Conservation (phyloP, 2,888 invertebrate genomes). For the Tetanocera ferruginea region DNA sequence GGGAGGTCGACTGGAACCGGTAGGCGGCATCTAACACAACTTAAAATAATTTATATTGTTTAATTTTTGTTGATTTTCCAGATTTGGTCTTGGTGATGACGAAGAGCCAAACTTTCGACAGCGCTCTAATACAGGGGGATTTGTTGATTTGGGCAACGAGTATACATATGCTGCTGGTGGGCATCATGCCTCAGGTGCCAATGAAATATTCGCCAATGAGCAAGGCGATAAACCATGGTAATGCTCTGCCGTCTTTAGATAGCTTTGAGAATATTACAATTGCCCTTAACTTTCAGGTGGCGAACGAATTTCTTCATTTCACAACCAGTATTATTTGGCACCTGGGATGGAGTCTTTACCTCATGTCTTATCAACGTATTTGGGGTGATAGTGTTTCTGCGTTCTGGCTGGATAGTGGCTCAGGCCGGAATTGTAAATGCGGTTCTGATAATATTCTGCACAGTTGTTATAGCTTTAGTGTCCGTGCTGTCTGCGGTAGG, state of each 20-base stretch:
- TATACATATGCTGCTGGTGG: slow-evolving; percentile 84
- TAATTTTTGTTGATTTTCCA: background rate
- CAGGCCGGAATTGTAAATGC: slow-evolving; percentile 88
- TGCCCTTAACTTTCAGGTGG: slow-evolving; percentile 81
- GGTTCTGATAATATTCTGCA: slow-evolving; percentile 83
- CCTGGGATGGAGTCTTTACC: slow-evolving; percentile 96
- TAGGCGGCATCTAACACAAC: background rate
- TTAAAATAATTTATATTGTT: background rate
- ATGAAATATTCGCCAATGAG: slow-evolving; percentile 92
- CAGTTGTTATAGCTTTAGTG: slow-evolving; percentile 90
- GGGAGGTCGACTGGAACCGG: slow-evolving; percentile 53
- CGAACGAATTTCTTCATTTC: slow-evolving; percentile 96
- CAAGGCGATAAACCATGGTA: slow-evolving; percentile 76
- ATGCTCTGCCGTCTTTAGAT: slow-evolving; percentile 17
- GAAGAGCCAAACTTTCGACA: slow-evolving; percentile 71
- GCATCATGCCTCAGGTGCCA: slow-evolving; percentile 87
- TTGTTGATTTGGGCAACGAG: slow-evolving; percentile 82
- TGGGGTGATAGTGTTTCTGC: slow-evolving; percentile 96
- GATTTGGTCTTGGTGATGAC: slow-evolving; percentile 63
- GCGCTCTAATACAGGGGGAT: slow-evolving; percentile 77
- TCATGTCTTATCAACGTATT: slow-evolving; percentile 98
- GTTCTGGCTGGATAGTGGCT: slow-evolving; percentile 98
- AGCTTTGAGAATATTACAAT: background rate
- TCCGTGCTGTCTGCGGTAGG: slow-evolving; percentile 96
- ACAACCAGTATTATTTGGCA: slow-evolving; percentile 95